Percentiles rank a stretch among this genome's conserved stretches.
These are phyloP conservation scores for Myotis myotis DNA, from an alignment of 2,797 vertebrate species.

Conservation along the genomic window DNA sequence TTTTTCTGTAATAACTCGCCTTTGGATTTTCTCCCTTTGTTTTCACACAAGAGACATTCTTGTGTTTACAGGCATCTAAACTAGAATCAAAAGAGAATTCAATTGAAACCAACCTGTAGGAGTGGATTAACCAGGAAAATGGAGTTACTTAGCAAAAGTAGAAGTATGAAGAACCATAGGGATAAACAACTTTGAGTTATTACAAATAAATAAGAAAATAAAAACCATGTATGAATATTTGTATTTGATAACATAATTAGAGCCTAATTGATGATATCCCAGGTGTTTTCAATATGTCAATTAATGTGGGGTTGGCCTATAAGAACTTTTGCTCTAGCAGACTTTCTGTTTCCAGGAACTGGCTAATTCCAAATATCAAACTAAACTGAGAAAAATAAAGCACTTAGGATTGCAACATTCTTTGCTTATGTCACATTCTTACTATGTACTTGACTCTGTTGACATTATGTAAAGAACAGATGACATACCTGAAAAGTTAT, in stretches of 20 bases:
- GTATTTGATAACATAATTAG: not conserved
- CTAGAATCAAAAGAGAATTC: conserved; percentile 21
- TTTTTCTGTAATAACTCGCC: conserved; percentile 24
- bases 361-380: conserved; percentile 16
- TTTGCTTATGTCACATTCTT: not conserved
- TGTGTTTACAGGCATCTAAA: not conserved
- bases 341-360: conserved; percentile 43
- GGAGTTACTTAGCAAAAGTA: conserved; percentile 13
- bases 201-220: not conserved
- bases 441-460: not conserved
- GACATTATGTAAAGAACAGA: not conserved
- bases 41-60: not conserved
- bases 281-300: not conserved
- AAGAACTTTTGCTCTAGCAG: not conserved
- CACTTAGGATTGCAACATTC: not conserved
- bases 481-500: conserved; percentile 91
- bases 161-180: not conserved
- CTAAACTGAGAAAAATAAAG: conserved; percentile 44
- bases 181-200: not conserved
- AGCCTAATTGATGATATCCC: not conserved
- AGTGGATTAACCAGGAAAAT: not conserved
- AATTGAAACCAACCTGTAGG: not conserved
- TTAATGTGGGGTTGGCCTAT: not conserved
- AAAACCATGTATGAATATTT: not conserved
- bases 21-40: conserved; percentile 4